phyloP scores from a whole-genome alignment of 2,888 invertebrate genomes.

The Molanna angustata region DNA sequence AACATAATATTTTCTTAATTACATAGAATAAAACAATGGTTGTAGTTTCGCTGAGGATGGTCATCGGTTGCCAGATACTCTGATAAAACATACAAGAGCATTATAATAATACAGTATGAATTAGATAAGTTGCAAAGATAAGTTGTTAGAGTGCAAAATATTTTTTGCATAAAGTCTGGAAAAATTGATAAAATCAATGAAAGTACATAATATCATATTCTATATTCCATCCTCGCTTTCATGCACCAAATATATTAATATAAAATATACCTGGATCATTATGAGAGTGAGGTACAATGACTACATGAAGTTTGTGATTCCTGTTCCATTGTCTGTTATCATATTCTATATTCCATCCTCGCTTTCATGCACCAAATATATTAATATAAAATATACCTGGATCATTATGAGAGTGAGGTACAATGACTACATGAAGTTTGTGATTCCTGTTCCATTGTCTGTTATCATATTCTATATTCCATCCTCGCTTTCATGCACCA shows the following conservation, averaged over 20 bases:
- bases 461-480: slow-evolving; percentile 79
- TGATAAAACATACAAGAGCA: too few relatives aligned
- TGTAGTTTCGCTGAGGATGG: too few relatives aligned
- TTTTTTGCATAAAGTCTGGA: too few relatives aligned
- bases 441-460: slow-evolving; percentile 75
- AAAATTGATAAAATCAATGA: too few relatives aligned
- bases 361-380: slow-evolving; percentile 99
- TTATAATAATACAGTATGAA: too few relatives aligned
- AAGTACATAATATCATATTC: slow-evolving; percentile 71
- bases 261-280: slow-evolving; percentile 98
- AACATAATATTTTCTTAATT: too few relatives aligned
- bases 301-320: slow-evolving; percentile 82
- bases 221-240: slow-evolving; percentile 98
- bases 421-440: slow-evolving; percentile 89
- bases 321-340: slow-evolving; percentile 74
- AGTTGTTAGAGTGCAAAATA: too few relatives aligned
- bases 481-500: slow-evolving; percentile 99
- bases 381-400: too few relatives aligned
- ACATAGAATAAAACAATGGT: too few relatives aligned
- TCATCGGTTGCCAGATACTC: too few relatives aligned
- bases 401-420: slow-evolving; percentile 98
- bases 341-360: slow-evolving; percentile 89
- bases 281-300: slow-evolving; percentile 97
- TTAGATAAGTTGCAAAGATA: too few relatives aligned
- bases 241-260: too few relatives aligned